Conservation (phyloP, 1,140 invertebrate genomes). For the Agraylea sexmaculata region DNA sequence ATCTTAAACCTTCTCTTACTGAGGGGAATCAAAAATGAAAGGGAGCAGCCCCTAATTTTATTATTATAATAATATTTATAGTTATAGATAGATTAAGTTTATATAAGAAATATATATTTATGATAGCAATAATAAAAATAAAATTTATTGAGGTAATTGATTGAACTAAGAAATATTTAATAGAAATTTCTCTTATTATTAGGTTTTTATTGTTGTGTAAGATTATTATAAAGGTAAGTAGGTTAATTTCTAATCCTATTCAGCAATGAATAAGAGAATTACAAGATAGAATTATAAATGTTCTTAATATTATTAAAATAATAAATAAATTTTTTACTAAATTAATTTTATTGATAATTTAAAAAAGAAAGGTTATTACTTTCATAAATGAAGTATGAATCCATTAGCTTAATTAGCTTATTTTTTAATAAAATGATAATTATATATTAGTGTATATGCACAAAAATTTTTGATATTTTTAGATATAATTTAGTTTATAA, state of each 20-base stretch:
- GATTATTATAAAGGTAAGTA: conserved; percentile 39
- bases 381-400: conserved; percentile 39
- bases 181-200: conserved; percentile 29
- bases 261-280: conserved; percentile 39
- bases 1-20: conserved; percentile 33
- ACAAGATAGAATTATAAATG: conserved; percentile 36
- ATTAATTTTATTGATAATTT: conserved; percentile 31
- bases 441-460: conserved; percentile 43
- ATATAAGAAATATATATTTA: conserved; percentile 30
- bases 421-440: conserved; percentile 25
- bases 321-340: conserved; percentile 36
- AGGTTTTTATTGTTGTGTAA: conserved; percentile 33
- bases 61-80: conserved; percentile 24
- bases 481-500: conserved; percentile 40
- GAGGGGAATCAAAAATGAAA: conserved; percentile 41
- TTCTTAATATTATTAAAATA: conserved; percentile 33
- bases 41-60: conserved; percentile 36
- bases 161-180: conserved; percentile 42
- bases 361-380: conserved; percentile 34
- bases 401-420: conserved; percentile 39
- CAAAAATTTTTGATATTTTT: conserved; percentile 42
- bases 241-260: conserved; percentile 45
- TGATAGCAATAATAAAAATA: conserved; percentile 32
- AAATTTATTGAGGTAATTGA: conserved; percentile 35
- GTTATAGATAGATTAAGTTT: conserved; percentile 25